Evolutionary conservation across 1,140 invertebrate genomes (phyloP).

Genomic region (Dryas iulia): DNA sequence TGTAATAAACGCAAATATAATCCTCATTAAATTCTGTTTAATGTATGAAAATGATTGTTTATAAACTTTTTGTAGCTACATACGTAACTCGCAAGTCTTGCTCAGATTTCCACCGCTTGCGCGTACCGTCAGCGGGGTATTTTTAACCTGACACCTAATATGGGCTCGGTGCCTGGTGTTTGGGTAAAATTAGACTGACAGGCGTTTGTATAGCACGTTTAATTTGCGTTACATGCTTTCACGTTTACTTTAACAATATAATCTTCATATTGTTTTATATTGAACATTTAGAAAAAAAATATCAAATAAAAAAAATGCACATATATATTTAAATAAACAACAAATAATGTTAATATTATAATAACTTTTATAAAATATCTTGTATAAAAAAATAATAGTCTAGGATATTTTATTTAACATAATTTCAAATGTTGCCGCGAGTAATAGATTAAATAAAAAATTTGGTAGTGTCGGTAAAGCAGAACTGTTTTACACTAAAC

Average conservation of each 20-base stretch:
- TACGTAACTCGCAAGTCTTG: slow-evolving; percentile 4
- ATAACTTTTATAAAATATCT: too few species aligned
- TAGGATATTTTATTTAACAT: not conserved
- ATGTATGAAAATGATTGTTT: too few species aligned
- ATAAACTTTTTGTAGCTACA: not conserved
- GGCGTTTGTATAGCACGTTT: slow-evolving; percentile 9
- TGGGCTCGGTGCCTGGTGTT: slow-evolving; percentile 72
- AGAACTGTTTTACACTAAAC: slow-evolving; percentile 46
- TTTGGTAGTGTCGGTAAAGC: slow-evolving; percentile 58
- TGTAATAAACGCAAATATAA: not conserved
- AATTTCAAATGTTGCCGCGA: slow-evolving; percentile 49
- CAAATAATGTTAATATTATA: too few species aligned
- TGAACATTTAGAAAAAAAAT: too few species aligned
- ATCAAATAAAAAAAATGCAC: too few species aligned
- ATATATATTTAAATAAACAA: too few species aligned
- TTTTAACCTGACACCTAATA: slow-evolving; percentile 73
- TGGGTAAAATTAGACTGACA: slow-evolving; percentile 65
- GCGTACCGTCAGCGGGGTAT: slow-evolving; percentile 54
- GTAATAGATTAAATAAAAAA: not conserved
- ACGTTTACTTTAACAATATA: not conserved
- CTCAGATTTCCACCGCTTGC: slow-evolving; percentile 23
- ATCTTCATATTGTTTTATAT: too few species aligned
- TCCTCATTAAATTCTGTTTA: not conserved
- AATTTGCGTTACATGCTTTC: not conserved
- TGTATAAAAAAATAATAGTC: too few species aligned